A percentile compares a stretch with the other conserved stretches of the same genome.
These are phyloP conservation scores for Enteromius paludinosus DNA, from an alignment of 2,797 vertebrate species.

Conservation along the genomic window DNA sequence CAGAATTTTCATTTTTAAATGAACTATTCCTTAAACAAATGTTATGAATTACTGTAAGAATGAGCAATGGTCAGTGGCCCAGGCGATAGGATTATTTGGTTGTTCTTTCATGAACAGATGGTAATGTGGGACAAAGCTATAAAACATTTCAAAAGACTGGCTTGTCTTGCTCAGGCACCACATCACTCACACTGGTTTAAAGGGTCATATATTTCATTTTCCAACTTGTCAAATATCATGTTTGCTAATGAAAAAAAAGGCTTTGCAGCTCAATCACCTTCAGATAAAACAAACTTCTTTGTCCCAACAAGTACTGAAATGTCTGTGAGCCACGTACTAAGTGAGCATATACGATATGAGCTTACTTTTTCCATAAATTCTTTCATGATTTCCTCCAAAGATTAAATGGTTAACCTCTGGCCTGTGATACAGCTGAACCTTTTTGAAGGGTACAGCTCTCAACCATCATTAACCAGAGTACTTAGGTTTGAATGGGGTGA, in stretches of 20 bases:
- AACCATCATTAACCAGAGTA: conserved; percentile 24
- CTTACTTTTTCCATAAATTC: conserved; percentile 8
- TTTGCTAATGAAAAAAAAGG: neutral
- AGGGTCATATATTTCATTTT: conserved; percentile 13
- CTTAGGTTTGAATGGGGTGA: neutral
- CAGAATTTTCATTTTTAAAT: neutral
- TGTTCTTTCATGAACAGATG: conserved; percentile 19
- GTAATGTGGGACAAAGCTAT: conserved; percentile 19
- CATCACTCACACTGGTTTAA: conserved; percentile 22
- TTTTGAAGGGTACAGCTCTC: conserved; percentile 13
- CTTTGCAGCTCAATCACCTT: neutral
- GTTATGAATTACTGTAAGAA: conserved; percentile 5
- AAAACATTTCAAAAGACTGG: conserved; percentile 26
- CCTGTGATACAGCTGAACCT: conserved; percentile 19
- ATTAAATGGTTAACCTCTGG: conserved; percentile 11
- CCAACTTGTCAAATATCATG: conserved; percentile 24
- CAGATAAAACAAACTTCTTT: neutral
- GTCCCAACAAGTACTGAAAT: neutral
- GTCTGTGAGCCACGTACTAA: neutral
- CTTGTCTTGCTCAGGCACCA: conserved; percentile 9
- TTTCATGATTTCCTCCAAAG: neutral
- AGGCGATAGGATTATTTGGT: neutral
- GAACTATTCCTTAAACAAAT: neutral
- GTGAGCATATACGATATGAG: neutral
- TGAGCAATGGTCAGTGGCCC: neutral